Conservation (phyloP, 2,888 invertebrate genomes). For the Bhutanitis thaidina region DNA sequence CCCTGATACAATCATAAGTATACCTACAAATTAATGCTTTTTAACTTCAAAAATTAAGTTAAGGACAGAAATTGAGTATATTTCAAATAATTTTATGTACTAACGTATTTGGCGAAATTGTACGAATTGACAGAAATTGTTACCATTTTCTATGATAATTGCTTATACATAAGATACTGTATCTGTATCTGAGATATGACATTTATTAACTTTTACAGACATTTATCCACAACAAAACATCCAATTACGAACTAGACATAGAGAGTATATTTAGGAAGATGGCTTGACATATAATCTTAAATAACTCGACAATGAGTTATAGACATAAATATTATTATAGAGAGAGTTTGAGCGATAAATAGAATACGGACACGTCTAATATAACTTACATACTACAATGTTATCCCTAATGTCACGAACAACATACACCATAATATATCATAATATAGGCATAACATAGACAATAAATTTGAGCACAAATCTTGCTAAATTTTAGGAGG, state of each 20-base stretch:
- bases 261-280: constrained; percentile 5
- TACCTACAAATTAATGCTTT: not conserved
- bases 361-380: constrained; percentile 1
- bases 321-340: constrained; percentile 11
- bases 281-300: not conserved
- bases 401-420: constrained; percentile 37
- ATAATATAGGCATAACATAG: constrained; percentile 23
- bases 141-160: not conserved
- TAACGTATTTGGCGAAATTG: not conserved
- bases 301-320: not conserved
- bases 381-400: constrained; percentile 30
- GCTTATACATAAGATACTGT: not conserved
- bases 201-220: not conserved
- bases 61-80: not conserved
- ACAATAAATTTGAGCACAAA: constrained; percentile 40
- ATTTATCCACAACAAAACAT: not conserved
- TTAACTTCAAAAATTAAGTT: not conserved
- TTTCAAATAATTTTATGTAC: not conserved
- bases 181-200: not conserved
- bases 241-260: not conserved
- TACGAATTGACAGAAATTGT: not conserved
- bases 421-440: constrained; percentile 29
- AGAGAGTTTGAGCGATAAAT: constrained; percentile 7
- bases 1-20: not conserved
- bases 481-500: no score